Evolutionary conservation across 2,888 invertebrate genomes (phyloP), one percentile per base, ranked within the genome.

Genomic region (Yponomeuta plumbellus): DNA sequence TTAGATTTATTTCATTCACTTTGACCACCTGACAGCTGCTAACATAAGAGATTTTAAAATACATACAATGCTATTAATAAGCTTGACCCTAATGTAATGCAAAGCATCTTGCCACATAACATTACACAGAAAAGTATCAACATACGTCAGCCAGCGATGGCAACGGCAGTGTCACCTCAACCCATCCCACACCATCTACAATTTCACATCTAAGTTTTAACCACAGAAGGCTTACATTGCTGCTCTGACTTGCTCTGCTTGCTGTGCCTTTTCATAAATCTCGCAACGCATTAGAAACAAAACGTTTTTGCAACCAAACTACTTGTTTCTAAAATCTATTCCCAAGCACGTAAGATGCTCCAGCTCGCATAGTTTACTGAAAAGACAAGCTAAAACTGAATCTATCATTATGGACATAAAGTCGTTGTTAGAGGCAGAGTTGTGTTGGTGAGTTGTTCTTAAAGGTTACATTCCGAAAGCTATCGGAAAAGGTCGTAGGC

Each of bases 391-490:
- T 59, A 59, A 23, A 59, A 59, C 22, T 13, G 61, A 57, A 57
- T 22, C 23, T 57, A 20, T 22, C 3, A 56, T 59, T 57, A 62
- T 64, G 64, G 58, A 62, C 65, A 26, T 64, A 64, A 66, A 68
- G 62, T 40, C 44, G 44, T 52, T 5, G 44, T 52, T 52, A 13
- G 44, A 52, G 44, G 44, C 13, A 52, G 17, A 52, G 44, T 52
- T 17, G 17, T 4, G 44, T 52, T 52, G 44, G 44, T 52, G 17
- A 17, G 17, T 17, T 17, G 17, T 17, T 17, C 56, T 44, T 23
- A 75, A 74, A 76, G 76, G 75, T 74, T 71, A 71, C 73, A 71
- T 73, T 75, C 72, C 73, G 71, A 72, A 71, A 67, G 72, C 71
- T 26, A 57, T 66, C 63, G 44, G 23, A 56, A 61, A 66, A 66